Conservation (phyloP, 2,113 vertebrate species). For the Trachemys scripta region DNA sequence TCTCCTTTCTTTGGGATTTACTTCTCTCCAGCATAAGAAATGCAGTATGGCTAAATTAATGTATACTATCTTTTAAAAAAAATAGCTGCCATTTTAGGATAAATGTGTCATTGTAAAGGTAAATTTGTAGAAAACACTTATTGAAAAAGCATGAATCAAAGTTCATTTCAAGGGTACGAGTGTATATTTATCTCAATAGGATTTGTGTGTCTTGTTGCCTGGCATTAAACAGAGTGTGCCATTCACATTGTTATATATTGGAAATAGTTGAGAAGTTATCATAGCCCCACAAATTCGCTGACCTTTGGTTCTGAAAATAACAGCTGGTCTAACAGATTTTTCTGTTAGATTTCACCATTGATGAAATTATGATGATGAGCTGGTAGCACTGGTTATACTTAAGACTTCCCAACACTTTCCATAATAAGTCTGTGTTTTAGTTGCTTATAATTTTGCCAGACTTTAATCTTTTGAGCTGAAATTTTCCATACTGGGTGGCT, state of each 20-base stretch:
- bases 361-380: too few species aligned
- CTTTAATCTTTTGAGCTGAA: background rate
- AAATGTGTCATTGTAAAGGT: background rate
- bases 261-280: background rate
- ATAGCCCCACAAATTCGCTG: too few species aligned
- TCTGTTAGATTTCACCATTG: too few species aligned
- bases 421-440: too few species aligned
- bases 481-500: background rate
- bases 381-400: too few species aligned
- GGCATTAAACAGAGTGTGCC: fast-evolving
- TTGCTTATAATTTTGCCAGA: background rate
- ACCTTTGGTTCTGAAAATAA: too few species aligned
- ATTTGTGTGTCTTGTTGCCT: background rate
- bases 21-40: background rate
- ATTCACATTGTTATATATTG: background rate
- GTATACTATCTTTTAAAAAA: background rate
- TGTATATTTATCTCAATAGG: background rate
- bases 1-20: background rate
- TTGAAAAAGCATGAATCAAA: background rate
- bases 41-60: background rate
- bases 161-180: background rate
- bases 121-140: background rate
- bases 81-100: background rate
- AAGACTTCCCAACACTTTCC: too few species aligned
- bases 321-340: too few species aligned